Conservation (phyloP, 1,140 invertebrate species). For the Zaprionus vittiger region DNA sequence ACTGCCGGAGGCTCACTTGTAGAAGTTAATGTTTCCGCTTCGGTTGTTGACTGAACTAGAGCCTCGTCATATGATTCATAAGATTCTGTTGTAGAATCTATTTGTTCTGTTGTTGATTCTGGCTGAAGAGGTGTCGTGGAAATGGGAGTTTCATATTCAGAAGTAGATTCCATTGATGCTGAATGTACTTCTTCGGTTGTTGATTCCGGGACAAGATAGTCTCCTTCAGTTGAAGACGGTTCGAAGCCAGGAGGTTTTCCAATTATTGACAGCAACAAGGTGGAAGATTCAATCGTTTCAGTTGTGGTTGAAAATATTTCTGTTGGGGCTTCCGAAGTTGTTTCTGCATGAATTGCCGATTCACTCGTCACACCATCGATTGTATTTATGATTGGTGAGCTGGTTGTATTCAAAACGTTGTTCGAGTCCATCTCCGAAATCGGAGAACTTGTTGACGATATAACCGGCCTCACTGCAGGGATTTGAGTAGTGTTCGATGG, state of each 20-base stretch:
- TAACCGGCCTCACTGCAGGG: not conserved
- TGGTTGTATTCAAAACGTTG: not conserved
- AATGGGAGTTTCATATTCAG: not conserved
- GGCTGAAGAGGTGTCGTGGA: not conserved
- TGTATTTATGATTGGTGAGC: not conserved
- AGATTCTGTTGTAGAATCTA: not conserved
- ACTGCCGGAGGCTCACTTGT: not conserved
- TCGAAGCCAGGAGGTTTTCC: conserved; percentile 40
- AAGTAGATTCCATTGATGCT: not conserved
- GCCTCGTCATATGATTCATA: not conserved
- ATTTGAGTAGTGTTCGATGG: conserved; percentile 14
- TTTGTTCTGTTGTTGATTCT: not conserved
- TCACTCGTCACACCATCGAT: not conserved
- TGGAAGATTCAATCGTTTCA: conserved; percentile 15
- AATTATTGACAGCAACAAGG: conserved; percentile 55
- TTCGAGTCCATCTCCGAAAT: not conserved
- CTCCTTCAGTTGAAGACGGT: not conserved
- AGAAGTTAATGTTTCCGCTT: not conserved
- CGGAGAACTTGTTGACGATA: not conserved
- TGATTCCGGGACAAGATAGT: not conserved
- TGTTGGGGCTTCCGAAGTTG: conserved; percentile 11
- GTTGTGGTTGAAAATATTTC: conserved; percentile 10
- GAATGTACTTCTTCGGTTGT: not conserved
- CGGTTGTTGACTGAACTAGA: not conserved
- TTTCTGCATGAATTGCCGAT: not conserved